phyloP scores from a whole-genome alignment of 2,888 invertebrate species.

The Lucinisca nassula region DNA sequence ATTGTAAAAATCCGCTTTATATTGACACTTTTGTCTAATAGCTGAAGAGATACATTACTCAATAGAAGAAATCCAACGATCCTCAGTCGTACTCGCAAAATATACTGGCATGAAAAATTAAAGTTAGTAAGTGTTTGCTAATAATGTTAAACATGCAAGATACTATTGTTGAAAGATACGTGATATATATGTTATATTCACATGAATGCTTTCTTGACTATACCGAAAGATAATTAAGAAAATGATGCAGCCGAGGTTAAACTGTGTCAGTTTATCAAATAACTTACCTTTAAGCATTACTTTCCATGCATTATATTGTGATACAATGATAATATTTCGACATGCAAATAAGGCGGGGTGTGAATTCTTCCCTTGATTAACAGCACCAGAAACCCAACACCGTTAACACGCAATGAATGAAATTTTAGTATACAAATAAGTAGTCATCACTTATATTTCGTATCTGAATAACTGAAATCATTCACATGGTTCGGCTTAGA shows the following conservation, averaged over 20 bases:
- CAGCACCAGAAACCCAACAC: background rate
- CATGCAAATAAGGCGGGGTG: conserved; percentile 23
- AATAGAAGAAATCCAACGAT: too few species aligned
- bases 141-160: background rate
- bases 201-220: background rate
- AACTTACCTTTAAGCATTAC: background rate
- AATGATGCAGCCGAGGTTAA: background rate
- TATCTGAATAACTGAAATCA: too few species aligned
- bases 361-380: conserved; percentile 6
- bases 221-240: background rate
- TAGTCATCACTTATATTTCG: background rate
- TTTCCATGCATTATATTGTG: background rate
- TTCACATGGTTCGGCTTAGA: too few species aligned
- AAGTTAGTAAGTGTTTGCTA: background rate
- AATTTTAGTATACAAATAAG: background rate
- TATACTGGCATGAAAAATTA: background rate
- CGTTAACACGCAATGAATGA: conserved; percentile 2
- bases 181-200: background rate
- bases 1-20: too few species aligned
- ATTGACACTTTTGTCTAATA: too few species aligned
- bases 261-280: background rate
- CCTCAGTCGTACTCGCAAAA: too few species aligned
- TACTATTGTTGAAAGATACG: background rate
- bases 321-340: background rate
- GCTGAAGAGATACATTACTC: too few species aligned